A percentile compares a stretch with the other conserved stretches of the same genome.
Conservation (phyloP, 2,797 vertebrate genomes). For the Anguilla obscura region DNA sequence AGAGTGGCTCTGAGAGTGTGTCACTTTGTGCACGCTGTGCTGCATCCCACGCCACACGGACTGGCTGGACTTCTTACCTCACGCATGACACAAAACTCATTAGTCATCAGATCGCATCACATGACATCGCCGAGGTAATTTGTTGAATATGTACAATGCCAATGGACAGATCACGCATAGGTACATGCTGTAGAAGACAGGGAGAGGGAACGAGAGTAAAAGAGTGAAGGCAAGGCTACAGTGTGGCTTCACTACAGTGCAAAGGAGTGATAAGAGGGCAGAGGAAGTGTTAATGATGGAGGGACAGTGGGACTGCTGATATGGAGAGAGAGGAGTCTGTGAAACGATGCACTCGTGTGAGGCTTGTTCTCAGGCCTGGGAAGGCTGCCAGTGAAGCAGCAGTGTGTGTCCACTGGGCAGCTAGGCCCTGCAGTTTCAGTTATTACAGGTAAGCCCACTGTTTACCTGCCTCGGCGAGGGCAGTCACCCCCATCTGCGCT, state of each 20-base stretch:
- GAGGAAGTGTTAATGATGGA: not conserved
- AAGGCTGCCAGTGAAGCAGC: conserved; percentile 50
- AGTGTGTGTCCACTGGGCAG: conserved; percentile 50
- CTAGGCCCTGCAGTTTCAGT: conserved; percentile 54
- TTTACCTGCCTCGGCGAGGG: conserved; percentile 55
- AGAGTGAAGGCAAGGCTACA: not conserved
- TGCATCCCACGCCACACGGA: not conserved
- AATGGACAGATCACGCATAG: conserved; percentile 32
- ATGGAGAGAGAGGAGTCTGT: conserved; percentile 16
- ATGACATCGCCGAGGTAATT: not conserved
- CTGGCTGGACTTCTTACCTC: not conserved
- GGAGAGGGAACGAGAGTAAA: not conserved
- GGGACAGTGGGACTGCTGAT: not conserved
- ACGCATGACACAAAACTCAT: not conserved
- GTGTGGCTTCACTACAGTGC: not conserved
- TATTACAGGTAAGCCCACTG: conserved; percentile 57
- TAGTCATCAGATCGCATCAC: not conserved
- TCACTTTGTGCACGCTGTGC: conserved; percentile 14
- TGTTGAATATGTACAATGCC: not conserved
- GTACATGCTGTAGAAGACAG: not conserved
- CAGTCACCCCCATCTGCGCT: conserved; percentile 36
- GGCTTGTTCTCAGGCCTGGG: conserved; percentile 34
- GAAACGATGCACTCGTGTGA: not conserved
- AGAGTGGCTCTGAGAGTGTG: conserved; percentile 47
- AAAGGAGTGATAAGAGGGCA: not conserved